These are phyloP conservation scores for Danionella dracula DNA, from an alignment of 2,797 vertebrate genomes.

Conservation along the genomic window DNA sequence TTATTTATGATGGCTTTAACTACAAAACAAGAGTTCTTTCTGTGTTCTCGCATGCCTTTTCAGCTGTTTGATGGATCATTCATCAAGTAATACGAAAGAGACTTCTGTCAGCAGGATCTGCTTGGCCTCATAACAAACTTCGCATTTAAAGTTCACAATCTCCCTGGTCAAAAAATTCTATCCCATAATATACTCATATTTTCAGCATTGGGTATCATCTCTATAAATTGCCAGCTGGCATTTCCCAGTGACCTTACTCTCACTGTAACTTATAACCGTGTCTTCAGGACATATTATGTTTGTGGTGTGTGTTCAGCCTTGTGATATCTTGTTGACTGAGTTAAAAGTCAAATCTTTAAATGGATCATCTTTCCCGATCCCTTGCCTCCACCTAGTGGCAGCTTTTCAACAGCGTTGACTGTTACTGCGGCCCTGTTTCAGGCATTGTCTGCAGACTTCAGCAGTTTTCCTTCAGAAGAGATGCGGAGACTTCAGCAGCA, in stretches of 20 bases:
- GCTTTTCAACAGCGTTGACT: neutral
- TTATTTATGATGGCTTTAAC: too few relatives aligned
- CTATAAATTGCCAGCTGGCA: neutral
- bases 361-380: neutral
- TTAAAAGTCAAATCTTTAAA: neutral
- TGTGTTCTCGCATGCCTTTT: constrained; percentile 15
- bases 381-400: constrained; percentile 47
- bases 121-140: constrained; percentile 27
- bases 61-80: constrained; percentile 21
- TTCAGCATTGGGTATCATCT: constrained; percentile 1
- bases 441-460: constrained; percentile 23
- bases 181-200: neutral
- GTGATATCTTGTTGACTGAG: constrained; percentile 2
- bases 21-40: neutral
- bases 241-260: neutral
- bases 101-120: constrained; percentile 30
- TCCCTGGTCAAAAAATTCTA: constrained; percentile 25
- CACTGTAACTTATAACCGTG: neutral
- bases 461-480: constrained; percentile 57
- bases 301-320: neutral
- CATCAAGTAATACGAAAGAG: constrained; percentile 24
- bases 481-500: constrained; percentile 74
- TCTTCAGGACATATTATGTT: neutral
- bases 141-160: constrained; percentile 38
- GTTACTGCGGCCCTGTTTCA: neutral